Evolutionary conservation across 2,797 vertebrate genomes (phyloP).

Genomic region (Adrianichthys oophorus): DNA sequence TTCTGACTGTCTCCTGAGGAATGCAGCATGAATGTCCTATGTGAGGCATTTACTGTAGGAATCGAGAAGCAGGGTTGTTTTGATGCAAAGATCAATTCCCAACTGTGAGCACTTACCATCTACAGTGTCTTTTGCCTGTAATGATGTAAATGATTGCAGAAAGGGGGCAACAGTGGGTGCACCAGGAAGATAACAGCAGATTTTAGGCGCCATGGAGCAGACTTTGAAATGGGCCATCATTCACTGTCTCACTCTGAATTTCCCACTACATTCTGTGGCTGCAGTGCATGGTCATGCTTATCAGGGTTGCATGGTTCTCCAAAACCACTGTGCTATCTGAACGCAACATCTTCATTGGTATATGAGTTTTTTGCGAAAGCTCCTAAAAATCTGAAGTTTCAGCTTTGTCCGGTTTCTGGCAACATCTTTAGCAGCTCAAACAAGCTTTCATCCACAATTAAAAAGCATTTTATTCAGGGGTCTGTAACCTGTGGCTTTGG

Average conservation of each 20-base stretch:
- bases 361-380: slow-evolving; percentile 5
- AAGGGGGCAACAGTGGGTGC: slow-evolving; percentile 20
- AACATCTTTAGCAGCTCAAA: not conserved
- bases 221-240: slow-evolving; percentile 42
- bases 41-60: slow-evolving; percentile 18
- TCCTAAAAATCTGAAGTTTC: slow-evolving; percentile 10
- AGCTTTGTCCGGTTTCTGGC: slow-evolving; percentile 3
- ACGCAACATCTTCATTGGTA: slow-evolving; percentile 1
- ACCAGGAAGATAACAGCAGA: slow-evolving; percentile 38
- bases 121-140: slow-evolving; percentile 37
- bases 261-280: slow-evolving; percentile 21
- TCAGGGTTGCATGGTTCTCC: slow-evolving; percentile 1
- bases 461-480: too few relatives aligned
- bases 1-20: slow-evolving; percentile 8
- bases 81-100: slow-evolving; percentile 45
- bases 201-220: slow-evolving; percentile 42
- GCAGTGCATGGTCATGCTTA: slow-evolving; percentile 3
- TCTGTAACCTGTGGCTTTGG: too few relatives aligned
- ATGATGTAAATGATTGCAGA: slow-evolving; percentile 44
- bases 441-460: not conserved
- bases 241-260: slow-evolving; percentile 48
- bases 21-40: slow-evolving; percentile 2
- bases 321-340: slow-evolving; percentile 17
- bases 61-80: slow-evolving; percentile 32
- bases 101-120: slow-evolving; percentile 48